Evolutionary conservation across 2,113 vertebrate genomes (phyloP).

Genomic region (Erythrolamprus reginae): DNA sequence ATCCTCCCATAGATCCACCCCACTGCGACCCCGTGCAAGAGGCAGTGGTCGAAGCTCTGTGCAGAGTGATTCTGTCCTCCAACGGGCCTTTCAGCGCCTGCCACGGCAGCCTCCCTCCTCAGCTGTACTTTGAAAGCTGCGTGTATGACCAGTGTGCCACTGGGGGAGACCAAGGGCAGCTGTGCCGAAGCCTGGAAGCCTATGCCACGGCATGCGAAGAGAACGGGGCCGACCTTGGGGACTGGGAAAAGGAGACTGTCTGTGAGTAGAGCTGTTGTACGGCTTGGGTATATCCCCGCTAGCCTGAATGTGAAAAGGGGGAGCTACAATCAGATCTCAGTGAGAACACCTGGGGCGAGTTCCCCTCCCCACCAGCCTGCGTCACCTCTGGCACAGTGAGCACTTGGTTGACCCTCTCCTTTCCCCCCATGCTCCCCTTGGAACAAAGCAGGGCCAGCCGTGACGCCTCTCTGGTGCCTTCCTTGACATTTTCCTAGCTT

Average conservation of each 20-base stretch:
- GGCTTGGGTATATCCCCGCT: no score
- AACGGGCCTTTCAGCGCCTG: constrained; percentile 69
- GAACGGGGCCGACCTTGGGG: constrained; percentile 64
- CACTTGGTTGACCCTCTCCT: no score
- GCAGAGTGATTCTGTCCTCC: constrained; percentile 62
- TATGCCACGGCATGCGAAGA: constrained; percentile 69
- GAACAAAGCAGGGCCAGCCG: background rate
- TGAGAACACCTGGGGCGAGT: no score
- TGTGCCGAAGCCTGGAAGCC: constrained; percentile 67
- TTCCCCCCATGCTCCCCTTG: no score
- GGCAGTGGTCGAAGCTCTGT: constrained; percentile 44
- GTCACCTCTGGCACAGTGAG: background rate
- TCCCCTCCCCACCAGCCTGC: background rate
- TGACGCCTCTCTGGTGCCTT: no score
- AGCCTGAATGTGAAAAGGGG: no score
- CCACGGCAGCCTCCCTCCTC: constrained; percentile 51
- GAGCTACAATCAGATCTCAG: no score
- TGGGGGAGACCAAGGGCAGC: constrained; percentile 29
- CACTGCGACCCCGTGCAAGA: background rate
- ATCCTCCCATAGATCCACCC: background rate
- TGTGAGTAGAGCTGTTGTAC: constrained; percentile 57
- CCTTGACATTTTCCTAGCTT: no score
- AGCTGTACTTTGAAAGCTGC: constrained; percentile 73
- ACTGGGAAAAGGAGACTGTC: constrained; percentile 71
- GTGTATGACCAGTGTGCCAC: constrained; percentile 72